Percentiles rank a stretch among this genome's conserved stretches.
Conservation (phyloP, 2,113 vertebrate genomes). For the Asarcornis scutulata region DNA sequence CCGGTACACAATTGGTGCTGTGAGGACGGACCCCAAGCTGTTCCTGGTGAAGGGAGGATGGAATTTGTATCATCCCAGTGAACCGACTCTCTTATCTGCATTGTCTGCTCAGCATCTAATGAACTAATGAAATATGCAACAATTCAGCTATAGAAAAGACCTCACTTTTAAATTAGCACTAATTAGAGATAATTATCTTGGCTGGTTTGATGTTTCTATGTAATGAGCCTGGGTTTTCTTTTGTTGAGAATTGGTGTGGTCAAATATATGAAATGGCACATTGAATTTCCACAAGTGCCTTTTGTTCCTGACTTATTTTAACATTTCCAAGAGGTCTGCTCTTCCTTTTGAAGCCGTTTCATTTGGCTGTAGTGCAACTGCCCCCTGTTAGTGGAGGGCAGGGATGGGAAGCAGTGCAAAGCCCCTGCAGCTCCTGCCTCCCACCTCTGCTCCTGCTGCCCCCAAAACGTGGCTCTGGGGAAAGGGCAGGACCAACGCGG, state of each 20-base stretch:
- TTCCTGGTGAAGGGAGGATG: neutral
- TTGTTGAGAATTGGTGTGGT: conserved; percentile 52
- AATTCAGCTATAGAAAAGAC: conserved; percentile 61
- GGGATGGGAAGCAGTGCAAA: neutral
- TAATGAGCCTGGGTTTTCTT: conserved; percentile 57
- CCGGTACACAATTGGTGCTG: neutral
- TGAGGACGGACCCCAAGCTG: neutral
- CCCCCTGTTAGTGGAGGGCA: neutral
- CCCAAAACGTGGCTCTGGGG: fast-evolving
- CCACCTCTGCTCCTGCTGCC: neutral
- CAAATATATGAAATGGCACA: neutral
- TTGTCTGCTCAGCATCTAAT: conserved; percentile 65
- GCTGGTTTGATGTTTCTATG: conserved; percentile 68
- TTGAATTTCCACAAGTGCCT: conserved; percentile 36
- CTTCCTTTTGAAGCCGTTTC: neutral
- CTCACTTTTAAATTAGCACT: conserved; percentile 71
- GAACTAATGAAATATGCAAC: conserved; percentile 73
- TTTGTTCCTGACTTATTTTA: neutral
- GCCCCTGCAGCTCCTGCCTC: neutral
- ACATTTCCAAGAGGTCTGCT: neutral
- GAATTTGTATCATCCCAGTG: conserved; percentile 13
- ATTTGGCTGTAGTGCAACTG: neutral
- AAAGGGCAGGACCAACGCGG: fast-evolving
- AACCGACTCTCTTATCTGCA: conserved; percentile 52
- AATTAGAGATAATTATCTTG: conserved; percentile 75